Conservation (phyloP, 2,888 invertebrate species). For the Drosophila quinaria region DNA sequence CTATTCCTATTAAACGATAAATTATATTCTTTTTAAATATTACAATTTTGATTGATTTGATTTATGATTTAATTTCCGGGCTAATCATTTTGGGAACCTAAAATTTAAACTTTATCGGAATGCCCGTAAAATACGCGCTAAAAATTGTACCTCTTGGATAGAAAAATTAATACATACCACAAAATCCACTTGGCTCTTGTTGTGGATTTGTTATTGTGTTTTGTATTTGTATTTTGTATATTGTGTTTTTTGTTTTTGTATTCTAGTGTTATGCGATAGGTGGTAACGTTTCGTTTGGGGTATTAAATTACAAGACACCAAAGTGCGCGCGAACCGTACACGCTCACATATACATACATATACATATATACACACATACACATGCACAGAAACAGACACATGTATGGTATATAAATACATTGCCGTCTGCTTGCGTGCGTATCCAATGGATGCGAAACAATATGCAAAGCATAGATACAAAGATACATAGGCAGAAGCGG, state of each 20-base stretch:
- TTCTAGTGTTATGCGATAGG: slow-evolving; percentile 79
- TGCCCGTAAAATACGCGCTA: slow-evolving; percentile 34
- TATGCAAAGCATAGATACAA: slow-evolving; percentile 66
- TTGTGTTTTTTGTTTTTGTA: slow-evolving; percentile 41
- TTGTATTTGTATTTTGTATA: slow-evolving; percentile 35
- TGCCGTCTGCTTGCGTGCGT: slow-evolving; percentile 72
- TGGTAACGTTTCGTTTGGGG: slow-evolving; percentile 79
- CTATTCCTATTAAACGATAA: neutral
- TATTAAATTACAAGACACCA: slow-evolving; percentile 84
- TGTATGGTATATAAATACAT: slow-evolving; percentile 72
- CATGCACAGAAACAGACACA: slow-evolving; percentile 1
- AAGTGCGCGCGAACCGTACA: slow-evolving; percentile 78
- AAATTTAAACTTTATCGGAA: neutral
- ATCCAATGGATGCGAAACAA: slow-evolving; percentile 79
- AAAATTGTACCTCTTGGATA: slow-evolving; percentile 22
- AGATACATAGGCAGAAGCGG: slow-evolving; percentile 37
- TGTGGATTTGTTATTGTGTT: slow-evolving; percentile 50
- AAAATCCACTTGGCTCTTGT: slow-evolving; percentile 54
- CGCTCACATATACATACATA: slow-evolving; percentile 50
- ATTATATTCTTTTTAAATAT: neutral
- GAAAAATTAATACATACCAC: slow-evolving; percentile 30
- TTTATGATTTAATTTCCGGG: neutral
- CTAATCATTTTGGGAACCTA: neutral
- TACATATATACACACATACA: slow-evolving; percentile 11
- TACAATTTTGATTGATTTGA: too few species aligned